Conservation (phyloP, 2,113 vertebrate genomes). For the Laterallus jamaicensis region DNA sequence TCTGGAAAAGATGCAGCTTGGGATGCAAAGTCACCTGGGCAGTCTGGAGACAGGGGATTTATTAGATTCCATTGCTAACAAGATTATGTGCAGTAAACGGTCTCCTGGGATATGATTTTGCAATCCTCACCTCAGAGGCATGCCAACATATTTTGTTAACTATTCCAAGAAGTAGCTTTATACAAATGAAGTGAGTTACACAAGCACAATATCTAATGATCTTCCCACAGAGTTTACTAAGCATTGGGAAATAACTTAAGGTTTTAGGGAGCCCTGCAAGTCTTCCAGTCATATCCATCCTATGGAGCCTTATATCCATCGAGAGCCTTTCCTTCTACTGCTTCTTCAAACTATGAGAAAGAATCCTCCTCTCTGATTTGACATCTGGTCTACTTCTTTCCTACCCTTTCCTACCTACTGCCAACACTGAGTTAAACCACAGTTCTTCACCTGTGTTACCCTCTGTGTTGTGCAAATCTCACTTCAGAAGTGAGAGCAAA, state of each 20-base stretch:
- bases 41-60: neutral
- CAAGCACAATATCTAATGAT: neutral
- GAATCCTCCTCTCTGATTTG: neutral
- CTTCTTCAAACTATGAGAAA: neutral
- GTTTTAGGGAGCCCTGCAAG: neutral
- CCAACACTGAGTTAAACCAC: neutral
- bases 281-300: neutral
- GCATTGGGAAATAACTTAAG: neutral
- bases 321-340: neutral
- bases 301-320: neutral
- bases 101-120: neutral
- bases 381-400: neutral
- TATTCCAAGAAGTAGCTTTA: neutral
- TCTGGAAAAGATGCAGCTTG: neutral
- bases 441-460: neutral
- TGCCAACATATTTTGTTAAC: neutral
- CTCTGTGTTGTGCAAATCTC: neutral
- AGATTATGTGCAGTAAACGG: neutral
- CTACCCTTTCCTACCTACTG: neutral
- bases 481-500: neutral
- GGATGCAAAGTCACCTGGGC: neutral
- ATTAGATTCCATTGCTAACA: neutral
- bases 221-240: neutral
- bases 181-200: neutral
- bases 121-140: conserved; percentile 1